These are phyloP conservation scores for Pedionomus torquatus DNA, from an alignment of 2,113 vertebrate genomes.

Conservation along the genomic window DNA sequence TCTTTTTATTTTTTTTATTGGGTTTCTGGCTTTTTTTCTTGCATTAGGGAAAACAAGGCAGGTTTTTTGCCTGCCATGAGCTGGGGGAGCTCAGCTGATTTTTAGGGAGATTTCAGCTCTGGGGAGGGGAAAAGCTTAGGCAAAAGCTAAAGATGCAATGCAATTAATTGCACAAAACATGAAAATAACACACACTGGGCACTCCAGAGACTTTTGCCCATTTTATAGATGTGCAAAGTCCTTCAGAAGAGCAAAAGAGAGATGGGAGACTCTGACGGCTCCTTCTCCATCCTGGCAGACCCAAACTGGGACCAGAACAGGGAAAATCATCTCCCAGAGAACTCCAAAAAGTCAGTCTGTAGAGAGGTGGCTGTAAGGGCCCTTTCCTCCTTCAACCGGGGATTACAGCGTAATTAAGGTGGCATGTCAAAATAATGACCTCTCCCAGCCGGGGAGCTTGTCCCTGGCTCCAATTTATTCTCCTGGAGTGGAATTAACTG, in stretches of 20 bases:
- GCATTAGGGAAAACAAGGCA: background rate
- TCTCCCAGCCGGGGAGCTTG: background rate
- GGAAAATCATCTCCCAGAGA: conserved; percentile 1
- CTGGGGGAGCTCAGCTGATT: background rate
- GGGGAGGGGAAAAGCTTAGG: background rate
- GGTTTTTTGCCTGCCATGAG: background rate
- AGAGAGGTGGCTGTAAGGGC: background rate
- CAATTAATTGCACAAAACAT: background rate
- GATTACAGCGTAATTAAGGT: background rate
- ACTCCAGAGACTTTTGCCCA: background rate
- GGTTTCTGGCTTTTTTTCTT: background rate
- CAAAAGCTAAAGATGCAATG: background rate
- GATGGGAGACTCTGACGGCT: background rate
- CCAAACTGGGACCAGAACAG: background rate
- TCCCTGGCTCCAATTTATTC: background rate
- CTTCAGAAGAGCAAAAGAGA: background rate
- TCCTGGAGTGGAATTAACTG: background rate
- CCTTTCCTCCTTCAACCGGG: background rate
- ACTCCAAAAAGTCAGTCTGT: background rate
- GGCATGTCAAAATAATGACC: conserved; percentile 37
- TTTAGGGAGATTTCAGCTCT: background rate
- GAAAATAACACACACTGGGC: background rate
- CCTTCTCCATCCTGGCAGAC: background rate
- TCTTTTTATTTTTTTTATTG: background rate
- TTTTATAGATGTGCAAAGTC: background rate